Percentiles rank a stretch among this genome's conserved stretches.
phyloP scores from a whole-genome alignment of 92 coral and sea anemone genomes.

The Phenganax marumi region DNA sequence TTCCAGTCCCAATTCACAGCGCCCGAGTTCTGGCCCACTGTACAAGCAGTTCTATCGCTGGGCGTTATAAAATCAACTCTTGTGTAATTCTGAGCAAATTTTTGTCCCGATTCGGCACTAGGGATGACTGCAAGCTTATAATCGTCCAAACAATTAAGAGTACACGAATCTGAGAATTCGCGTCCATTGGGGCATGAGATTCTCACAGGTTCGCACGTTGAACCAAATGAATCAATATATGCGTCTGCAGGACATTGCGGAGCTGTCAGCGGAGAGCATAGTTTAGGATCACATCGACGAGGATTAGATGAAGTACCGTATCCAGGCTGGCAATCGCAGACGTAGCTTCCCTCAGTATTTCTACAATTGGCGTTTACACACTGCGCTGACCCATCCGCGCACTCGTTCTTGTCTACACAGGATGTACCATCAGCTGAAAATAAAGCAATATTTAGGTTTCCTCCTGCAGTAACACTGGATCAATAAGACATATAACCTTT shows the following conservation, averaged over 20 bases:
- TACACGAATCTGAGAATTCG: constrained; percentile 49
- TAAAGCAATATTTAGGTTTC: neutral
- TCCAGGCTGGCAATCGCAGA: constrained; percentile 67
- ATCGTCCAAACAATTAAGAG: constrained; percentile 55
- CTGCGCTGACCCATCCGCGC: constrained; percentile 62
- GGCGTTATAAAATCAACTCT: constrained; percentile 63
- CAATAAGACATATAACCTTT: neutral
- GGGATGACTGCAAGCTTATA: constrained; percentile 69
- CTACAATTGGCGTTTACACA: constrained; percentile 71
- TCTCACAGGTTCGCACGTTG: constrained; percentile 59
- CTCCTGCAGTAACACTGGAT: no score
- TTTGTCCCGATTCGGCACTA: constrained; percentile 46
- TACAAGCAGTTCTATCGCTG: constrained; percentile 55
- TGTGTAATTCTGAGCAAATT: constrained; percentile 66
- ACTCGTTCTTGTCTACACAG: constrained; percentile 75
- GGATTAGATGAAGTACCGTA: constrained; percentile 44
- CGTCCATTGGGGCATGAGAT: constrained; percentile 63
- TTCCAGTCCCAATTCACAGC: constrained; percentile 62
- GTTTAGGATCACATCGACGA: constrained; percentile 58
- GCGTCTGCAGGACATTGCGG: constrained; percentile 69
- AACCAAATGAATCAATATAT: constrained; percentile 63
- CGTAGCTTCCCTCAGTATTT: constrained; percentile 70
- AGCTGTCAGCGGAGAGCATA: constrained; percentile 61
- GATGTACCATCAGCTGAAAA: constrained; percentile 43
- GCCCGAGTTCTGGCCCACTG: constrained; percentile 24